phyloP scores from a whole-genome alignment of 2,797 vertebrate species.

The Masticophis lateralis region DNA sequence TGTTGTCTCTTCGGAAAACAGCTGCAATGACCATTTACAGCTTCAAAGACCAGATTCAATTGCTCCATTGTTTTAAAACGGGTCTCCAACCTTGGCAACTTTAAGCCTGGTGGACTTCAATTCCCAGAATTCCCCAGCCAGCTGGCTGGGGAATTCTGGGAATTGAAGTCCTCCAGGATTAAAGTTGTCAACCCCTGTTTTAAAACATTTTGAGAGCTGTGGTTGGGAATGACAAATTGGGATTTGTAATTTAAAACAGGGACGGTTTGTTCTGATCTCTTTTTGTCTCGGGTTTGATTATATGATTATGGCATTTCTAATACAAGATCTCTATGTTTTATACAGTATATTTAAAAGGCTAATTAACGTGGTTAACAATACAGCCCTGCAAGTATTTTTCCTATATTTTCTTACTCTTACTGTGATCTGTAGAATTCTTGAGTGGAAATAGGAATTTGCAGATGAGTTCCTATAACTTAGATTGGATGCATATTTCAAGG shows the following conservation, averaged over 20 bases:
- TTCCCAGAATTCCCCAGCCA: too few species aligned
- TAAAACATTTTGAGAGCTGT: conserved; percentile 30
- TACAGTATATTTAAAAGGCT: conserved; percentile 26
- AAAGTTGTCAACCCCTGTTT: neutral
- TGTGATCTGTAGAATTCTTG: neutral
- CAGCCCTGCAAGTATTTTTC: conserved; percentile 30
- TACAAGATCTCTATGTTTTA: neutral
- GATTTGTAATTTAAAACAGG: neutral
- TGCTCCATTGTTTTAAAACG: conserved; percentile 10
- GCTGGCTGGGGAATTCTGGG: too few species aligned
- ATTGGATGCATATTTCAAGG: neutral
- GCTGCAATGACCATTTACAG: neutral
- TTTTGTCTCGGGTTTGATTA: neutral
- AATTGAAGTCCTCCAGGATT: too few species aligned
- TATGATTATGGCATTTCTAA: conserved; percentile 37
- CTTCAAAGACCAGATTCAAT: neutral
- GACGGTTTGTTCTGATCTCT: neutral
- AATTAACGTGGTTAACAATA: conserved; percentile 11
- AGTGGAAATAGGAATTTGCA: neutral
- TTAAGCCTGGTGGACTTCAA: too few species aligned
- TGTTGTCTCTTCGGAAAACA: conserved; percentile 11
- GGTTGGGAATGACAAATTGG: conserved; percentile 16
- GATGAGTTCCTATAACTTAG: neutral
- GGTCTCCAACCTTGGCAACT: too few species aligned
- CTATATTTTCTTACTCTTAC: neutral